Evolutionary conservation across 2,888 invertebrate species (phyloP).

Genomic region (Synanthedon vespiformis): DNA sequence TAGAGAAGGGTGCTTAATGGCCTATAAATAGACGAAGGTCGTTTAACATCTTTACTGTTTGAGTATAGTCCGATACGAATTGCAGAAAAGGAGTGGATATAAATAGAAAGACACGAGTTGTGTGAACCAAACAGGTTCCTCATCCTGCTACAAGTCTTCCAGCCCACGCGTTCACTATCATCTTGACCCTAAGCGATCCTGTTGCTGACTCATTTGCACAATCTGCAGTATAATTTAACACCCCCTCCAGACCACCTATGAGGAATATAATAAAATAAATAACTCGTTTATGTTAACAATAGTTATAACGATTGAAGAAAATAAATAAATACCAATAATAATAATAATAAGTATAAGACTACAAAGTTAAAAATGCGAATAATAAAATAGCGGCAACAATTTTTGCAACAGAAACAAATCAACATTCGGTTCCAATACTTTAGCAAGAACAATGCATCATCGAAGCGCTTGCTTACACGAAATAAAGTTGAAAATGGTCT

Average conservation of each 20-base stretch:
- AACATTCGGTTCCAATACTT: slow-evolving; percentile 9
- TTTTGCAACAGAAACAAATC: background rate
- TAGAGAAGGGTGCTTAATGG: slow-evolving; percentile 12
- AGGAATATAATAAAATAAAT: background rate
- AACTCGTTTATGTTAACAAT: too few species aligned
- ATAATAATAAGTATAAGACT: background rate
- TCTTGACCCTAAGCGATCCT: slow-evolving; percentile 41
- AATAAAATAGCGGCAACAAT: background rate
- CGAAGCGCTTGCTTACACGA: slow-evolving; percentile 5
- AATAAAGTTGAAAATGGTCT: background rate
- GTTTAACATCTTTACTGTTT: slow-evolving; percentile 19
- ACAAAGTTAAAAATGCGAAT: background rate
- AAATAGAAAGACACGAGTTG: slow-evolving; percentile 58
- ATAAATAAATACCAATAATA: background rate
- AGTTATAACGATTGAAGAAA: too few species aligned
- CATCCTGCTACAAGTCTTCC: slow-evolving; percentile 28
- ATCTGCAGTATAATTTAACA: background rate
- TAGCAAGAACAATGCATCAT: slow-evolving; percentile 35
- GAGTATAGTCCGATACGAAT: slow-evolving; percentile 21
- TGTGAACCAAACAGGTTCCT: slow-evolving; percentile 64
- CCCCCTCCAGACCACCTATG: background rate
- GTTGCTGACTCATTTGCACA: slow-evolving; percentile 35
- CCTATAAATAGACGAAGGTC: slow-evolving; percentile 40
- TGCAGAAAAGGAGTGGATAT: slow-evolving; percentile 46
- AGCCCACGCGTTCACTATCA: slow-evolving; percentile 41